Percentiles rank a stretch among this genome's conserved stretches.
Conservation (phyloP, 1,140 invertebrate genomes). For the Ganaspis sp. region DNA sequence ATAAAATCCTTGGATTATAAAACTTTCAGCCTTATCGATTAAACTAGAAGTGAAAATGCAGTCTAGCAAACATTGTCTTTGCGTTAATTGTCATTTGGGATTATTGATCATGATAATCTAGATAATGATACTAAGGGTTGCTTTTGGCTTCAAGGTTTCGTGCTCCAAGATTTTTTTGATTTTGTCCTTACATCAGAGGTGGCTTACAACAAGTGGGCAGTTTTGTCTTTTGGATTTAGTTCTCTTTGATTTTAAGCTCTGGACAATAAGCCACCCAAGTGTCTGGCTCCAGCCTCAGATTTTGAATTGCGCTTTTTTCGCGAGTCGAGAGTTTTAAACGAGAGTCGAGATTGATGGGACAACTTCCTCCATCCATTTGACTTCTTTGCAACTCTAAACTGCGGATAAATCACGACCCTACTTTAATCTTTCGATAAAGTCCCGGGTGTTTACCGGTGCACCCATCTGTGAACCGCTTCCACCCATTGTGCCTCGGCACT, state of each 20-base stretch:
- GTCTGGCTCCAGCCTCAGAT: too few relatives aligned
- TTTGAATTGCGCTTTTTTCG: too few relatives aligned
- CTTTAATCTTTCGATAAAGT: neutral
- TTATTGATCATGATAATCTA: neutral
- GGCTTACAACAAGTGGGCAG: too few relatives aligned
- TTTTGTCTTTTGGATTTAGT: too few relatives aligned
- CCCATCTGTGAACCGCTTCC: conserved; percentile 82
- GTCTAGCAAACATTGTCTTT: conserved; percentile 24
- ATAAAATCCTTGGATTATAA: neutral
- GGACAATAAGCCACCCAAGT: too few relatives aligned
- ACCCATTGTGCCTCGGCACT: conserved; percentile 81
- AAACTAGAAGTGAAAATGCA: conserved; percentile 16
- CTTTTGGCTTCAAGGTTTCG: neutral
- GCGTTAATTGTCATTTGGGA: conserved; percentile 10
- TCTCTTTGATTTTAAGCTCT: too few relatives aligned
- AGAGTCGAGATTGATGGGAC: too few relatives aligned
- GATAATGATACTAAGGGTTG: neutral
- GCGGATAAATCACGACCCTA: neutral
- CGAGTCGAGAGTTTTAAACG: too few relatives aligned
- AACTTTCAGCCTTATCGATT: conserved; percentile 22
- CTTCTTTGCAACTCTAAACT: neutral
- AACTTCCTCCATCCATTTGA: too few relatives aligned
- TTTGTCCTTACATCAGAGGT: neutral
- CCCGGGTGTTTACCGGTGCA: conserved; percentile 78
- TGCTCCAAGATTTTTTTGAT: neutral